A percentile compares a stretch with the other conserved stretches of the same genome.
Evolutionary conservation across 2,888 invertebrate species (phyloP).

Genomic region (Callyntrura guangdongensis): DNA sequence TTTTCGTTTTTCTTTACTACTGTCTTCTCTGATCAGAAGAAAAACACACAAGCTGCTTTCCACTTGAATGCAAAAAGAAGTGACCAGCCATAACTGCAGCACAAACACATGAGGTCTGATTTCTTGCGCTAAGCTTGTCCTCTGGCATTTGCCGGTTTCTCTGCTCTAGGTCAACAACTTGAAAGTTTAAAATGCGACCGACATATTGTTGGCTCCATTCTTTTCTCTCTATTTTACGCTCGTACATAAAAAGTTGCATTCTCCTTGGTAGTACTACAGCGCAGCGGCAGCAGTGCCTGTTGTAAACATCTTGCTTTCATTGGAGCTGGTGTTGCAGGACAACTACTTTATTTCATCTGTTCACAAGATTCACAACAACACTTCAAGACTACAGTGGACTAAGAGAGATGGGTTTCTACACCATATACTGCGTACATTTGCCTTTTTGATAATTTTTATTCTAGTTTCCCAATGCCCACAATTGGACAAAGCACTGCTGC

Average conservation of each 20-base stretch:
- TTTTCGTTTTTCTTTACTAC: slow-evolving; percentile 37
- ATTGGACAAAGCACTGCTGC: neutral
- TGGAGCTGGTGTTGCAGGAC: slow-evolving; percentile 56
- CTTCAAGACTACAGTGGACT: neutral
- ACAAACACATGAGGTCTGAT: slow-evolving; percentile 57
- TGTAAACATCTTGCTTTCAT: slow-evolving; percentile 76
- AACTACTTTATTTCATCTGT: slow-evolving; percentile 48
- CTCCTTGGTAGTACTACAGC: neutral
- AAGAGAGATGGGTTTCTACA: neutral
- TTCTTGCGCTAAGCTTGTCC: slow-evolving; percentile 65
- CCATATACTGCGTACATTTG: neutral
- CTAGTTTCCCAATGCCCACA: too few relatives aligned
- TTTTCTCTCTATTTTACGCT: neutral
- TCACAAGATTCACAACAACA: neutral
- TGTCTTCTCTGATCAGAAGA: slow-evolving; percentile 42
- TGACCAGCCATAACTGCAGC: slow-evolving; percentile 18
- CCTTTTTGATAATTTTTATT: neutral
- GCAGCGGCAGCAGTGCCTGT: neutral
- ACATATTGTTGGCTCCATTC: slow-evolving; percentile 71
- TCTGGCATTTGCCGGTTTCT: slow-evolving; percentile 65
- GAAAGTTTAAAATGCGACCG: slow-evolving; percentile 68
- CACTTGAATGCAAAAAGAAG: slow-evolving; percentile 18
- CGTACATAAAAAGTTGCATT: slow-evolving; percentile 50
- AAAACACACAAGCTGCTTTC: slow-evolving; percentile 28
- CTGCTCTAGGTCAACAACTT: slow-evolving; percentile 78